Evolutionary conservation across 2,797 vertebrate species (phyloP).

Genomic region (Takifugu rubripes): DNA sequence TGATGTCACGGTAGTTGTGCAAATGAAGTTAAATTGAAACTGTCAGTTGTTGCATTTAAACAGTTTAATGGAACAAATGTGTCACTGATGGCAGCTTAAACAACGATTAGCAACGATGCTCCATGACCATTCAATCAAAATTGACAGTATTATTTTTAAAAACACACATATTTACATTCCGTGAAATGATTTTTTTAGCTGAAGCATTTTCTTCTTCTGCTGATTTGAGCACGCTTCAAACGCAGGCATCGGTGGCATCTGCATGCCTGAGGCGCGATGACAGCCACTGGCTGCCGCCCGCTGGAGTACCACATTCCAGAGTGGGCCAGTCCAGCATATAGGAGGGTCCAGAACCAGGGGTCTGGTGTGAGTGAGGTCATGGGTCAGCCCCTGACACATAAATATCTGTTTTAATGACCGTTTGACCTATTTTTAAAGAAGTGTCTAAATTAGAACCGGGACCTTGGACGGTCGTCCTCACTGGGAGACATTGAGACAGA

Average conservation of each 20-base stretch:
- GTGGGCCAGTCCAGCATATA: background rate
- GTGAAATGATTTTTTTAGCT: background rate
- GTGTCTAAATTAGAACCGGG: background rate
- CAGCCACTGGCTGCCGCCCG: constrained; percentile 55
- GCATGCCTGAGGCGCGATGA: constrained; percentile 58
- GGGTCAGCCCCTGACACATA: constrained; percentile 15
- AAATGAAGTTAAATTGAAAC: too few species aligned
- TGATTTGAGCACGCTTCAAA: constrained; percentile 42
- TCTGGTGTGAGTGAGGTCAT: constrained; percentile 6
- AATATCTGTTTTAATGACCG: constrained; percentile 18
- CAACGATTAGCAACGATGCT: too few species aligned
- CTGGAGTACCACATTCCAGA: constrained; percentile 44
- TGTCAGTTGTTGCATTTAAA: too few species aligned
- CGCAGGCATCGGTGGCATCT: constrained; percentile 57
- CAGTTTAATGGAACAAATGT: too few species aligned
- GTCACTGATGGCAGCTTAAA: too few species aligned
- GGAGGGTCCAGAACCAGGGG: background rate
- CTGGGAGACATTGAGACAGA: too few species aligned
- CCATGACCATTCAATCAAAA: too few species aligned
- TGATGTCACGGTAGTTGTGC: too few species aligned
- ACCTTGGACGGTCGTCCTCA: background rate
- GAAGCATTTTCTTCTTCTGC: constrained; percentile 37
- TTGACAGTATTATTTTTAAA: too few species aligned
- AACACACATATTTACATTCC: too few species aligned
- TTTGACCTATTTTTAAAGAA: background rate